Base-by-base conservation (phyloP, 2,113 vertebrate genomes). In the Vidua macroura region DNA sequence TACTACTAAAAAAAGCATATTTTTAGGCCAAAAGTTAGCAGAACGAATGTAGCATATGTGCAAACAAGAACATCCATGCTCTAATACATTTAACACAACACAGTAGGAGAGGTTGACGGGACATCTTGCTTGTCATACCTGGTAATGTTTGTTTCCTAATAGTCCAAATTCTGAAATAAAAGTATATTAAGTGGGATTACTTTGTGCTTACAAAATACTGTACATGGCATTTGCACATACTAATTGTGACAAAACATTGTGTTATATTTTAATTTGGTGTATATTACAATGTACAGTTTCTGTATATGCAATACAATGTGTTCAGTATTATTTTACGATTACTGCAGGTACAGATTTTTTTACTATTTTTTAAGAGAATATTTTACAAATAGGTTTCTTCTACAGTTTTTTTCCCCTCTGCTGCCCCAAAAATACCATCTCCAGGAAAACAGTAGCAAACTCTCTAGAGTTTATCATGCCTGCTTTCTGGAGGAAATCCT, bases 381-480 rank as follows among this genome's bases (percentile, higher is more conserved):
- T 28, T 79, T 86, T 28, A 68, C 28, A 80, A 37, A 15, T 18
- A 59, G 4, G 1, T 76, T 72, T 88, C 53, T 9, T 13, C 28
- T n/a, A 31, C 9, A 37, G 22, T n/a, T n/a, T 37, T 86, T 10
- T 43, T 4, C 4, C 4, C 5, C 3, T 4, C 4, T 56, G 0
- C 58, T 35, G 30, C 4, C 24, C 20, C 9, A 25, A 59, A 88
- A 88, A 15, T 20, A 44, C 4, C 11, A 63, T 6, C 30, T 52
- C 3, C 6, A 28, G 33, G 33, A 63, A 41, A 13, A 1, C 17
- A 35, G 15, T 21, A 23, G 27, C 11, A 46, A 68, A 74, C 27
- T 23, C 13, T 27, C 9, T n/a, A 9, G 51, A 33, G 22, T 76
- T 41, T 68, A 15, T 15, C 23, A 20, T 86, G 53, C 25, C 11